These are phyloP conservation scores for Erannis defoliaria DNA, from an alignment of 2,888 invertebrate species.

Conservation along the genomic window DNA sequence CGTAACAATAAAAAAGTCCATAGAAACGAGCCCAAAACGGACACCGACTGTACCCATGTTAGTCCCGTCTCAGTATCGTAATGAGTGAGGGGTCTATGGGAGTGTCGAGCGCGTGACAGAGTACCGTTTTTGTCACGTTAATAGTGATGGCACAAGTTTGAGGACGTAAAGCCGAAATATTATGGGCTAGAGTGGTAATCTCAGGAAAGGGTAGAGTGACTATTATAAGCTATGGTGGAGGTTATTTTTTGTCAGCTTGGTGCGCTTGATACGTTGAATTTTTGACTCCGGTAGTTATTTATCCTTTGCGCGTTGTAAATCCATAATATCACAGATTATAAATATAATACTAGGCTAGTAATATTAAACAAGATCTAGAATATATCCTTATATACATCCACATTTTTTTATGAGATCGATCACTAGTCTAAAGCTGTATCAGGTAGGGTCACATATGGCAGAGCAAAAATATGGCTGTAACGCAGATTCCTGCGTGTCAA, in stretches of 20 bases:
- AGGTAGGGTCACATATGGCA: too few species aligned
- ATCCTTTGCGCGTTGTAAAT: neutral
- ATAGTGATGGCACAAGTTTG: conserved; percentile 29
- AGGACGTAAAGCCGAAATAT: conserved; percentile 22
- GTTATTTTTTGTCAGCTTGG: conserved; percentile 6
- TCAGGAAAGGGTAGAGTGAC: conserved; percentile 6
- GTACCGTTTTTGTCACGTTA: conserved; percentile 41
- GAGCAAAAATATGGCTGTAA: too few species aligned
- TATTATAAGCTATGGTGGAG: neutral
- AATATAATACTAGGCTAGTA: too few species aligned
- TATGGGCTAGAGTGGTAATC: conserved; percentile 19
- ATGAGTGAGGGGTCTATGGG: neutral
- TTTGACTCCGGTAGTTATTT: neutral
- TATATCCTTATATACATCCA: too few species aligned
- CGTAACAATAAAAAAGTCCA: too few species aligned
- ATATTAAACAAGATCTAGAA: too few species aligned
- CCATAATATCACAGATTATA: neutral
- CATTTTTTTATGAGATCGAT: too few species aligned
- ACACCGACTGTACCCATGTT: too few species aligned
- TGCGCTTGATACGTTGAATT: neutral
- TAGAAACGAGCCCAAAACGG: too few species aligned
- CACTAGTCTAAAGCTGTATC: too few species aligned
- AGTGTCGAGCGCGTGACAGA: conserved; percentile 28
- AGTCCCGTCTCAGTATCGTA: neutral
- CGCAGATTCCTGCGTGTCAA: too few species aligned